Conservation (phyloP, 2,888 invertebrate species). For the Drosophila algonquin region DNA sequence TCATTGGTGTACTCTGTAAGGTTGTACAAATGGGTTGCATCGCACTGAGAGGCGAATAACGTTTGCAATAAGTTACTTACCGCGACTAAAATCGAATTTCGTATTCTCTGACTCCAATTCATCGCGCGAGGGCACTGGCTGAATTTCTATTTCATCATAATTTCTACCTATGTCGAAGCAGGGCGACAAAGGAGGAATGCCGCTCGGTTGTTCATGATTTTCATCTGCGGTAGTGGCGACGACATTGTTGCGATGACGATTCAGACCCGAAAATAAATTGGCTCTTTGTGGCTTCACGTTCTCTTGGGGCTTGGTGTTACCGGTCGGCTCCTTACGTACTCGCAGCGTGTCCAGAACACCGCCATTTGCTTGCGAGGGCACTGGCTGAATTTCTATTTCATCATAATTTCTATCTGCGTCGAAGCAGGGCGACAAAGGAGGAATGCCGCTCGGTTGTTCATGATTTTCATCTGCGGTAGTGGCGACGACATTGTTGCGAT, state of each 20-base stretch:
- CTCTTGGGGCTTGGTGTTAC: background rate
- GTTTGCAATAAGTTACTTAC: background rate
- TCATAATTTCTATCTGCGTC: no score
- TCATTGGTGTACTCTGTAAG: background rate
- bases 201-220: background rate
- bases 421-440: no score
- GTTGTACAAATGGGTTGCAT: background rate
- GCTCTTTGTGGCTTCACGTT: slow-evolving; percentile 8
- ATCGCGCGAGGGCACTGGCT: background rate
- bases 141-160: no score
- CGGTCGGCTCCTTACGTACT: background rate
- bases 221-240: slow-evolving; percentile 11
- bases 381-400: no score
- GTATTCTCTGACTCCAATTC: background rate
- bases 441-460: no score
- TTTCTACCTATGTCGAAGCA: no score
- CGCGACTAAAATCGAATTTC: background rate
- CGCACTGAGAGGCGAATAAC: background rate
- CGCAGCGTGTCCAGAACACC: slow-evolving; percentile 29
- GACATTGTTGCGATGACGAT: slow-evolving; percentile 31
- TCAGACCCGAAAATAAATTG: slow-evolving; percentile 26
- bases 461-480: slow-evolving; percentile 15
- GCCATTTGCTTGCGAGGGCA: no score
- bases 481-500: slow-evolving; percentile 23
- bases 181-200: no score